Percentiles rank a stretch among this genome's conserved stretches.
phyloP scores from a whole-genome alignment of 2,797 vertebrate genomes.

The Tragopan temminckii region DNA sequence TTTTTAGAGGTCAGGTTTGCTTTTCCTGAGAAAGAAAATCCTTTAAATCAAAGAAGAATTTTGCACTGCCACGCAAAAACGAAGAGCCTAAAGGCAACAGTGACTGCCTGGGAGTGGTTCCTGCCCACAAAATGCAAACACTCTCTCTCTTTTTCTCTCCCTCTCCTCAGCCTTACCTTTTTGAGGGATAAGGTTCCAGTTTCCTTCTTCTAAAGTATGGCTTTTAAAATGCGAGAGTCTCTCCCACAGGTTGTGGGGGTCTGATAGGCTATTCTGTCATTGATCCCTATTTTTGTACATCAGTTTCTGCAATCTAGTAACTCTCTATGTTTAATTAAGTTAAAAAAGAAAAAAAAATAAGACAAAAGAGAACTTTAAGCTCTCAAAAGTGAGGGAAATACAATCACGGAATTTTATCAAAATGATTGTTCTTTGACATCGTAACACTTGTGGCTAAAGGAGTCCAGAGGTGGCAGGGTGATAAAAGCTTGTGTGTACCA shows the following conservation, averaged over 20 bases:
- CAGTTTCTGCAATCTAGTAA: not conserved
- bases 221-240: not conserved
- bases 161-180: not conserved
- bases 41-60: conserved; percentile 25
- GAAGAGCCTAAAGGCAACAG: not conserved
- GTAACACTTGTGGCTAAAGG: not conserved
- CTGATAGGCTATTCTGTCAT: not conserved
- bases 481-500: not conserved
- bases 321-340: not conserved
- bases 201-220: not conserved
- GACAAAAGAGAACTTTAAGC: not conserved
- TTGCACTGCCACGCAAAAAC: not conserved
- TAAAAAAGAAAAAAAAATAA: no score
- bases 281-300: not conserved
- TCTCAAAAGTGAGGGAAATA: not conserved
- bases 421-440: not conserved
- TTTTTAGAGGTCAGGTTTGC: conserved; percentile 35
- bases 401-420: not conserved
- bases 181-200: not conserved
- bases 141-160: not conserved
- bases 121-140: not conserved
- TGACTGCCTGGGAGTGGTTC: not conserved
- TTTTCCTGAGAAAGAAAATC: conserved; percentile 6
- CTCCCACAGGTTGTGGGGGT: rapidly evolving
- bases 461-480: not conserved